Base-by-base conservation (phyloP, 2,888 invertebrate genomes). In the Flexamia atlantica region DNA sequence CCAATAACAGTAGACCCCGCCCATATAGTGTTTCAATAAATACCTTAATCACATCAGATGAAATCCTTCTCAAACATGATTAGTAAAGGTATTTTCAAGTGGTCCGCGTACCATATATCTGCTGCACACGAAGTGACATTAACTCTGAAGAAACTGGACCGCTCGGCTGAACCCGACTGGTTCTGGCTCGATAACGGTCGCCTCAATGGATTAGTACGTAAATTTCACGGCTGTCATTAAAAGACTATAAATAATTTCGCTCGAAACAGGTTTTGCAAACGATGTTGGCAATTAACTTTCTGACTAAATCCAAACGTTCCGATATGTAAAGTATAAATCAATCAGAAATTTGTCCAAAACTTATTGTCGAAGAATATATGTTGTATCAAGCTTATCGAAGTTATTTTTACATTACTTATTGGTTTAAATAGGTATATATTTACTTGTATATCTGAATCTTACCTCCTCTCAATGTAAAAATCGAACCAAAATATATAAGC, bases 21-120 rank as follows among this genome's bases (percentile, higher is more conserved):
- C 64, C 64, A 64, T 30, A 64, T 28, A 5, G 64, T 64, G 64
- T 64, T 64, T 64, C 64, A 28, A 64, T 57, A 64, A 64, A 64
- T 64, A 30, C 64, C 64, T 64, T 64, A 64, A 64, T 64, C 64
- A 23, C 53, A 28, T 28, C 17, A 30, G 64, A 28, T 30, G 25
- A 64, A 64, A 64, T 64, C 57, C 23, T 57, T 64, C 64, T 64
- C 64, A 64, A 64, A 64, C 14, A 64, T 64, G 64, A 64, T 64
- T 64, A 64, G 64, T 64, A 64, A 53, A 7, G 23, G 20, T 53
- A 2, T 25, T 64, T 64, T 64, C 28, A 28, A 64, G 14, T 28
- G 64, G 64, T 64, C 28, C 17, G 20, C 5, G 28, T 28, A 1
- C 64, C 64, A 28, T 64, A 64, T 64, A 64, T 64, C 28, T 28